Percentiles rank a stretch among this genome's conserved stretches.
phyloP scores from a whole-genome alignment of 2,888 invertebrate species.

The Aspidiotus destructor region DNA sequence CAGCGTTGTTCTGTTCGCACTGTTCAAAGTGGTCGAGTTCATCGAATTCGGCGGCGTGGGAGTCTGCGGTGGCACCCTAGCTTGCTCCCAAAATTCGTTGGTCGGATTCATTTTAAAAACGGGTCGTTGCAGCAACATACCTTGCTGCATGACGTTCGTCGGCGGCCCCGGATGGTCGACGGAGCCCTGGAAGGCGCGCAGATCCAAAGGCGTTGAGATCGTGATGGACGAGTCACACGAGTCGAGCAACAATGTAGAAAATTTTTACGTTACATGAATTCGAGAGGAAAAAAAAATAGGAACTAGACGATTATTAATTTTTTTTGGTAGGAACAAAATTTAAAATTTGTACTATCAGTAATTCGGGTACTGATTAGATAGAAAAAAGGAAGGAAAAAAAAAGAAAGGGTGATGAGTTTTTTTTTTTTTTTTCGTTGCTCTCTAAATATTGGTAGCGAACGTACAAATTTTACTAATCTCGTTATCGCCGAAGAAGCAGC shows the following conservation, averaged over 20 bases:
- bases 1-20: slow-evolving; percentile 17
- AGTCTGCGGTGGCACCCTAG: slow-evolving; percentile 42
- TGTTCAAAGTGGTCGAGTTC: slow-evolving; percentile 13
- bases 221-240: slow-evolving; percentile 36
- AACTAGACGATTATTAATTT: slow-evolving; percentile 14
- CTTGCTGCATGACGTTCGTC: slow-evolving; percentile 37
- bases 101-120: slow-evolving; percentile 42
- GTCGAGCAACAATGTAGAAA: not conserved
- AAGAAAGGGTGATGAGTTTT: slow-evolving; percentile 9
- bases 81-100: slow-evolving; percentile 43
- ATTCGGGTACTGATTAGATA: slow-evolving; percentile 22
- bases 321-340: not conserved
- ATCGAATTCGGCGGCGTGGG: slow-evolving; percentile 29
- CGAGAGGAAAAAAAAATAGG: slow-evolving; percentile 10
- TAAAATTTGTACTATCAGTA: slow-evolving; percentile 29
- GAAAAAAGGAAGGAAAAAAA: slow-evolving; percentile 13
- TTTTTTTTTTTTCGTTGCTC: not conserved
- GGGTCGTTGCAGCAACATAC: slow-evolving; percentile 40
- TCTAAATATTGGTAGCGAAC: not conserved
- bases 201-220: slow-evolving; percentile 40
- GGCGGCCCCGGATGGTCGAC: slow-evolving; percentile 37
- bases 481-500: no score
- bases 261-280: not conserved
- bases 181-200: slow-evolving; percentile 40
- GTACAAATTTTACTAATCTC: not conserved